phyloP scores from a whole-genome alignment of 2,113 vertebrate genomes.

The Procavia capensis region DNA sequence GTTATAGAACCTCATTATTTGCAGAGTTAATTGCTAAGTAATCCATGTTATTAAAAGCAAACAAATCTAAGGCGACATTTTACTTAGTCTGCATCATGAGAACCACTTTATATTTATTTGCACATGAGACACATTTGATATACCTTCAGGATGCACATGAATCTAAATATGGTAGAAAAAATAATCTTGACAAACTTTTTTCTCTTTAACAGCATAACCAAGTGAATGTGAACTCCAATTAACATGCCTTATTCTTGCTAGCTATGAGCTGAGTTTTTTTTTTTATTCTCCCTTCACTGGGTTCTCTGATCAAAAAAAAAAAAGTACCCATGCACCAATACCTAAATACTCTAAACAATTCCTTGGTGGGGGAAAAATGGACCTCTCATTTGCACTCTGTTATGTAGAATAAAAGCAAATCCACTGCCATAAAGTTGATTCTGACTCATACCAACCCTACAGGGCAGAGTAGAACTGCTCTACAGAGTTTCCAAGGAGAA shows the following conservation, averaged over 20 bases:
- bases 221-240: neutral
- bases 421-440: no score
- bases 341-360: neutral
- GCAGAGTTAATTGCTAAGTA: conserved; percentile 30
- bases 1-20: conserved; percentile 13
- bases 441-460: no score
- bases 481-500: no score
- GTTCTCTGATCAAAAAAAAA: neutral
- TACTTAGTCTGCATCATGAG: neutral
- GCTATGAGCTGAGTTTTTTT: neutral
- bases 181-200: neutral
- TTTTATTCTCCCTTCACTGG: neutral
- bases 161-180: neutral
- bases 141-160: neutral
- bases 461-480: no score
- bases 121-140: neutral
- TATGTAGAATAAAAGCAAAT: no score
- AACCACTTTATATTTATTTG: neutral
- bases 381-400: neutral
- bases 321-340: neutral
- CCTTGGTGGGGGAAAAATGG: neutral
- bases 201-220: neutral
- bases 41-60: conserved; percentile 1
- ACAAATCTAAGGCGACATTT: neutral
- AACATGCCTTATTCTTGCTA: neutral